Percentiles rank a stretch among this genome's conserved stretches.
phyloP scores from a whole-genome alignment of 2,113 vertebrate species.

The Chaetops frenatus region DNA sequence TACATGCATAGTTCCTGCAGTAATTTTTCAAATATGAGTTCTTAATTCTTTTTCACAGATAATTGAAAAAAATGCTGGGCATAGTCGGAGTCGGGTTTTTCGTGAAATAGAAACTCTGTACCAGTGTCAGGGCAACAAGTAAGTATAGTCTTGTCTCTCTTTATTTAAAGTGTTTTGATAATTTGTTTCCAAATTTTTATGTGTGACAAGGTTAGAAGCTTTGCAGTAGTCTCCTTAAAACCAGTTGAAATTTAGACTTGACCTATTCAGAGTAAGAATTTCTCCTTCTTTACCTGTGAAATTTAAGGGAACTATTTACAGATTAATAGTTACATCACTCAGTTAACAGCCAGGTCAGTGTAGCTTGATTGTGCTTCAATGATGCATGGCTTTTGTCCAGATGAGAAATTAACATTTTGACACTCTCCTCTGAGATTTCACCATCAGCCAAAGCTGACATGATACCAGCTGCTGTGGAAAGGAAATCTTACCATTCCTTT shows the following conservation, averaged over 20 bases:
- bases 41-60: slow-evolving; percentile 74
- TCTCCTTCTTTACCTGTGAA: not conserved
- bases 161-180: not conserved
- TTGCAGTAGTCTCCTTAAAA: not conserved
- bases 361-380: not conserved
- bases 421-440: not conserved
- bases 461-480: not conserved
- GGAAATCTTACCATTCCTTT: not conserved
- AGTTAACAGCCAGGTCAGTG: not conserved
- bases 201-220: not conserved
- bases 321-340: not conserved
- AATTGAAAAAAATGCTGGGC: slow-evolving; percentile 89
- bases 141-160: slow-evolving; percentile 10
- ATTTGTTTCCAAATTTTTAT: not conserved
- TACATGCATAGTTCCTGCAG: not conserved
- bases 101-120: slow-evolving; percentile 95
- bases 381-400: not conserved
- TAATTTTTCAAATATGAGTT: not conserved
- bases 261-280: not conserved
- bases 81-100: slow-evolving; percentile 91
- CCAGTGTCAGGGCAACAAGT: slow-evolving; percentile 97
- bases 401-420: not conserved
- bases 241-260: not conserved
- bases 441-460: not conserved
- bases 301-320: not conserved